A percentile compares a stretch with the other conserved stretches of the same genome.
phyloP scores from a whole-genome alignment of 2,888 invertebrate species.

The Lordiphosa fenestrarum region DNA sequence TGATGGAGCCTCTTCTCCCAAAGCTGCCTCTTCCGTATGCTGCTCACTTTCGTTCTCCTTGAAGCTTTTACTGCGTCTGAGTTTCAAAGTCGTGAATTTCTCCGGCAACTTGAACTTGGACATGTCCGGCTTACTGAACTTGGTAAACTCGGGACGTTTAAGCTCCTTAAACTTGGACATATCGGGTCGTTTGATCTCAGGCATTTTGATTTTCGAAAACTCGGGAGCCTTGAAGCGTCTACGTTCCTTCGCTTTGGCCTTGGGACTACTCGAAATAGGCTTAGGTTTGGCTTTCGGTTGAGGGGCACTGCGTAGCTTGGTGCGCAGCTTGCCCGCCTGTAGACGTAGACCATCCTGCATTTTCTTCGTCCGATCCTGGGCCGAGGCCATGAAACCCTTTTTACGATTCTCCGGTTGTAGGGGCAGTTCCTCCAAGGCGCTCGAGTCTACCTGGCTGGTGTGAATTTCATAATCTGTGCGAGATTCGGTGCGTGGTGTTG shows the following conservation, averaged over 20 bases:
- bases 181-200: constrained; percentile 80
- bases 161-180: constrained; percentile 80
- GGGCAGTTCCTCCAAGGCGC: constrained; percentile 84
- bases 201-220: constrained; percentile 80
- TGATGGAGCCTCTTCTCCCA: constrained; percentile 35
- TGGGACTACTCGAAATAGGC: constrained; percentile 75
- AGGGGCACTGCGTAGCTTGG: constrained; percentile 82
- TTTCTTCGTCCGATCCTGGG: constrained; percentile 81
- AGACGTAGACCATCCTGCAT: constrained; percentile 85
- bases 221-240: constrained; percentile 78
- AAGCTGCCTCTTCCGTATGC: constrained; percentile 44
- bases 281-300: constrained; percentile 63
- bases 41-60: constrained; percentile 73
- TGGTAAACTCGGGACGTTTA: constrained; percentile 79
- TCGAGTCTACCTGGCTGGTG: constrained; percentile 86
- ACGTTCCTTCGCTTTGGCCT: constrained; percentile 75
- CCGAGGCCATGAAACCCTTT: constrained; percentile 81
- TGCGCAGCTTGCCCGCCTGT: constrained; percentile 87
- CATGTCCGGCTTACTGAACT: constrained; percentile 82
- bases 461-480: constrained; percentile 85
- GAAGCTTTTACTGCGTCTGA: constrained; percentile 80
- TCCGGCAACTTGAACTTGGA: constrained; percentile 85
- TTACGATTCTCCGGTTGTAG: constrained; percentile 83
- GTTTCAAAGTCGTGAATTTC: constrained; percentile 83
- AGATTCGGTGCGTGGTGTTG: constrained; percentile 82